Percentiles rank a stretch among this genome's conserved stretches.
phyloP scores from a whole-genome alignment of 2,113 vertebrate genomes.

The Microtus oregoni region DNA sequence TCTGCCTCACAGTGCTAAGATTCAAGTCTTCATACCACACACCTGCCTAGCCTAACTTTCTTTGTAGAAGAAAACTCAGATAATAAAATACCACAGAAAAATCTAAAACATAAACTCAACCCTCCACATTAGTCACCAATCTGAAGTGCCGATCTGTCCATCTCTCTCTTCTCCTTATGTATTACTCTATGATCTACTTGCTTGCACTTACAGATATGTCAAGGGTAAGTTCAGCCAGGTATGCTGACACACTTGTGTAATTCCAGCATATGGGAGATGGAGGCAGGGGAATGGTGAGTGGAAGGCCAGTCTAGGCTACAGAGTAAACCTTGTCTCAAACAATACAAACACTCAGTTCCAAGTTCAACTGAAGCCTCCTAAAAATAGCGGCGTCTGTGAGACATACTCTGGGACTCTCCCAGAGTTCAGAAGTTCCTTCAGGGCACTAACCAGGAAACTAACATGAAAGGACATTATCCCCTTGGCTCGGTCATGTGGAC shows the following conservation, averaged over 20 bases:
- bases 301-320: not conserved
- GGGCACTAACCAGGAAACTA: not conserved
- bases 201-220: not conserved
- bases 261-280: not conserved
- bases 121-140: not conserved
- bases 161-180: not conserved
- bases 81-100: slow-evolving; percentile 40
- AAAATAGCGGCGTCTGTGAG: not conserved
- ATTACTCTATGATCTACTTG: not conserved
- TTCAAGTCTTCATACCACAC: not conserved
- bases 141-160: not conserved
- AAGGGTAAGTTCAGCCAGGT: not conserved
- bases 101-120: slow-evolving; percentile 14
- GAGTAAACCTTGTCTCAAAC: not conserved
- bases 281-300: not conserved
- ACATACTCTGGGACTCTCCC: not conserved
- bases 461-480: not conserved
- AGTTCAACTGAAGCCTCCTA: not conserved
- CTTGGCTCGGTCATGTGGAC: not conserved
- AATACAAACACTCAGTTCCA: not conserved
- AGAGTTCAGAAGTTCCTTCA: not conserved
- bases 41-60: not conserved
- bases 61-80: not conserved
- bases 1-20: not conserved
- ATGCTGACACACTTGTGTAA: not conserved